Base-by-base conservation (phyloP, 1,140 invertebrate genomes). In the Aphelenchoides besseyi region DNA sequence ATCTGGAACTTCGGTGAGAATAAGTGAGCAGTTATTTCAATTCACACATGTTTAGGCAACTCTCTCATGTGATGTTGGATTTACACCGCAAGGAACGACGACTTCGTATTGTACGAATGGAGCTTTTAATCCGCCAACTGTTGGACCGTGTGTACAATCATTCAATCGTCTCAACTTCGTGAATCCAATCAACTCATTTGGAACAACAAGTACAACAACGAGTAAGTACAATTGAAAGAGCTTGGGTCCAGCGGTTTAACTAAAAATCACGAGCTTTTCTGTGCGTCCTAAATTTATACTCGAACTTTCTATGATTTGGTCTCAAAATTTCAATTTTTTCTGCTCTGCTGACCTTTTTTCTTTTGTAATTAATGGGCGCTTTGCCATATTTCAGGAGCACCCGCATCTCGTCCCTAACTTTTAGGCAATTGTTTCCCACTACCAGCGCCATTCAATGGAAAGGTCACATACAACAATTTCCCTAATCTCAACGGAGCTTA, bases 71-170 rank as follows among this genome's bases (percentile, higher is more conserved):
- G 63, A 66, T 16, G 1, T 66, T 12, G 63, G 63, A 1, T 66
- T 23, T 66, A 29, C 63, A 29, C 32, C 63, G 30, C 23, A 16
- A 23, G 63, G 63, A 29, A 18, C 30, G 29, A n/a, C 63, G 36
- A 66, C 36, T 29, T 37, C 63, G n/a, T 32, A 29, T 18, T 66
- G 63, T 30, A 12, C 16, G 63, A 66, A 66, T 33, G 63, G 63
- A n/a, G 63, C 36, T 16, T 66, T 29, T 12, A 41, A 28, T 23
- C 63, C 63, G 63, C 26, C 63, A 16, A 66, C 32, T 16, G 16
- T 66, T n/a, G 63, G 16, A 16, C 28, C 16, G 30, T 66, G 32
- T 53, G n/a, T 66, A 30, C 36, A n/a, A n/a, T n/a, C 26, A n/a
- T 28, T n/a, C 59, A n/a, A 61, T n/a, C n/a, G n/a, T 2, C 16